phyloP scores from a whole-genome alignment of 2,888 invertebrate species.

The Chymomyza caudatula region DNA sequence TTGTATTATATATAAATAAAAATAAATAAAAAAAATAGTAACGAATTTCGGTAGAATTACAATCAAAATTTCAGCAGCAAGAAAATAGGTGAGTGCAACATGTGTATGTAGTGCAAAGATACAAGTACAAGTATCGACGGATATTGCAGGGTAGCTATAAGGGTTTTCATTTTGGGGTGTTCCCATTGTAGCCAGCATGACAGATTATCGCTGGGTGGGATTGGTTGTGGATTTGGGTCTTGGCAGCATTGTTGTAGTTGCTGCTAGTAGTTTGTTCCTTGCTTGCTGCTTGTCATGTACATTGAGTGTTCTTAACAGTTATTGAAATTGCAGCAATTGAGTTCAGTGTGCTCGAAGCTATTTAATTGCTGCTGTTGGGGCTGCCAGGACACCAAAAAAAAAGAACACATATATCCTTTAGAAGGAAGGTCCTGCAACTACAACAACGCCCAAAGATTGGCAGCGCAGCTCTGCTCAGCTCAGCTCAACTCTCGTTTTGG shows the following conservation, averaged over 20 bases:
- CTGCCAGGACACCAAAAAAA: neutral
- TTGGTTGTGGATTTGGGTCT: neutral
- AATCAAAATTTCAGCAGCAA: slow-evolving; percentile 24
- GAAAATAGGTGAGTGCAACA: slow-evolving; percentile 24
- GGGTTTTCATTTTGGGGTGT: neutral
- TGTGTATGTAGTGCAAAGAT: too few species aligned
- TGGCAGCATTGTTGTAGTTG: neutral
- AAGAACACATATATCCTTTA: too few species aligned
- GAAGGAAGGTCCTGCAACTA: too few species aligned
- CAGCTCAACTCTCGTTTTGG: slow-evolving; percentile 10
- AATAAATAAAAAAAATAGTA: slow-evolving; percentile 13
- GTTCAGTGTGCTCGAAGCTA: slow-evolving; percentile 61
- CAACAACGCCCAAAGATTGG: too few species aligned
- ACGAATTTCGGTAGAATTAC: slow-evolving; percentile 4
- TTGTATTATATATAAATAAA: slow-evolving; percentile 26
- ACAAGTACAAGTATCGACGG: neutral
- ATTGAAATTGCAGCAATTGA: slow-evolving; percentile 69
- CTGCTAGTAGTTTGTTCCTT: too few species aligned
- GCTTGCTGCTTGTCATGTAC: slow-evolving; percentile 18
- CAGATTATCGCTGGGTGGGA: slow-evolving; percentile 45
- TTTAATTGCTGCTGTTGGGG: slow-evolving; percentile 59
- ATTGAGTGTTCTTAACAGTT: slow-evolving; percentile 61
- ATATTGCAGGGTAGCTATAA: slow-evolving; percentile 1
- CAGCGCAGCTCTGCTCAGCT: too few species aligned
- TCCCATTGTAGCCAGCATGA: slow-evolving; percentile 31